Base-by-base conservation (phyloP, 2,797 vertebrate genomes). In the Takifugu rubripes region DNA sequence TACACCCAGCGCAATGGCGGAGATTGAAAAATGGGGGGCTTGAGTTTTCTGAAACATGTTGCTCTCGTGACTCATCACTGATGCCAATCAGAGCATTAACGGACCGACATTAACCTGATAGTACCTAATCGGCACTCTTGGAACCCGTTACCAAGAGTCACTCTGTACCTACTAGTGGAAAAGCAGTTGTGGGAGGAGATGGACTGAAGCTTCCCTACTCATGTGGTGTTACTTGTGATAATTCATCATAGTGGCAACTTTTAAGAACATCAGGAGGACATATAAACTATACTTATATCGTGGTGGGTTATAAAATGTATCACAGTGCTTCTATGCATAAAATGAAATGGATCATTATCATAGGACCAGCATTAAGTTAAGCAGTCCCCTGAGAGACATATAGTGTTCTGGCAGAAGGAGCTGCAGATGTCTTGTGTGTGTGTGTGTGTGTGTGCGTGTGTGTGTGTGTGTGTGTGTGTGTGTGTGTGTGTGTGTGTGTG, bases 341-440 rank as follows among this genome's bases (percentile, higher is more conserved):
- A 72, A 59, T 73, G 64, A 87, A 86, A 84, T 80, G 66, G 66
- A 59, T 79, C 77, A 83, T 87, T 75, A 85, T 85, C 60, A 77
- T 74, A 43, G 54, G 77, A 64, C 63, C 57, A 54, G 52, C 29
- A 7, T 54, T 66, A 56, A 66, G 60, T 64, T 82, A 77, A 85
- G 75, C 70, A 74, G 75, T 70, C 87, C 77, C 79, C 55, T 6
- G 72, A 79, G 87, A 82, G 50, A 51, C 76, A 78, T 62, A 59
- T 44, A 60, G 11, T 40, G 36, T 14, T 40, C 62, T 27, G 31
- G 27, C 66, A 77, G 33, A 29, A 71, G 60, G 55, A 76, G 62
- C 51, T 75, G 66, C 69, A 75, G 70, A 70, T 86, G 81, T 74
- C 61, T 64, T 33, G 47, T 48, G n/a, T 50, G 53, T 52, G 47